Evolutionary conservation across 2,888 invertebrate genomes (phyloP).

Genomic region (Plebejus anna): DNA sequence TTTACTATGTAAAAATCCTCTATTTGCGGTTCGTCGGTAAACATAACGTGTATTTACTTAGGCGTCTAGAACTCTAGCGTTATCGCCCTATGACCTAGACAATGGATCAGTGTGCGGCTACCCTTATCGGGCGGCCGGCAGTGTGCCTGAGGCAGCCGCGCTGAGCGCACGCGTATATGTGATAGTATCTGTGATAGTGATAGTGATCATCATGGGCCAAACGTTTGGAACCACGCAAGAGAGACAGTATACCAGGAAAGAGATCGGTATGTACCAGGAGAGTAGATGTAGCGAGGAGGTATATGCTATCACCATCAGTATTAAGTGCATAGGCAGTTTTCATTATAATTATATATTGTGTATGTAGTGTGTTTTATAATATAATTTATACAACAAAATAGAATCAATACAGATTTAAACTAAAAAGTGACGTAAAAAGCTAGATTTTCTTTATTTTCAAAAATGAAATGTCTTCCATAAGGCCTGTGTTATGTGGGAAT

Average conservation of each 20-base stretch:
- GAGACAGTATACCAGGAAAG: constrained; percentile 69
- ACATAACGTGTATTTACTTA: background rate
- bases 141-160: constrained; percentile 35
- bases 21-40: background rate
- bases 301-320: background rate
- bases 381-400: background rate
- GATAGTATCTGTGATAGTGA: constrained; percentile 53
- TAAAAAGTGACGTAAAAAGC: background rate
- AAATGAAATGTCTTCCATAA: background rate
- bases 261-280: constrained; percentile 58
- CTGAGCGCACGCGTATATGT: constrained; percentile 39
- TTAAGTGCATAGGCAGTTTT: background rate
- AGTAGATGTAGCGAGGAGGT: background rate
- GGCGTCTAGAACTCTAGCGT: background rate
- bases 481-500: too few relatives aligned
- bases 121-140: constrained; percentile 36
- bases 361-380: background rate
- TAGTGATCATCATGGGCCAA: constrained; percentile 67
- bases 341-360: too few relatives aligned
- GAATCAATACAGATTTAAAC: background rate
- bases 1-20: background rate
- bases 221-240: constrained; percentile 74
- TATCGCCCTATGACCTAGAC: constrained; percentile 31
- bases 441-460: background rate
- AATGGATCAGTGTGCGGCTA: constrained; percentile 28